Base-by-base conservation (phyloP, 2,888 invertebrate genomes). In the Papilio elwesi region DNA sequence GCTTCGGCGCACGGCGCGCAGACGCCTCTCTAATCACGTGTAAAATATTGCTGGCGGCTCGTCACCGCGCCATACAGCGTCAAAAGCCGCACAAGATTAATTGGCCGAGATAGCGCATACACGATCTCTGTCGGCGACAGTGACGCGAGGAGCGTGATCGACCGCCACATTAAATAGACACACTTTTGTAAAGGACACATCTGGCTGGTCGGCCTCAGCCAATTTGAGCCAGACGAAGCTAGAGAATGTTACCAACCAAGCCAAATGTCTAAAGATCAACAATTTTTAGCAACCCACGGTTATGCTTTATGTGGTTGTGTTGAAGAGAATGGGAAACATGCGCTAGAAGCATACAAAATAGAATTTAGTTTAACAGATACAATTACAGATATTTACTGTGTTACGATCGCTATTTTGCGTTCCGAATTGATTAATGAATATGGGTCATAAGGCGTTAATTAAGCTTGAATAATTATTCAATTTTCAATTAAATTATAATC, bases 1-100 rank as follows among this genome's bases (percentile, higher is more conserved):
- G 93, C 93, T 92, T n/a, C 92, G 91, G 91, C 90, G 91, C 92
- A 93, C 92, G 92, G 90, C 91, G 88, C 87, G 90, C 87, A 86
- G 83, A 81, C 85, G 82, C 87, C 83, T 86, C 87, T 92, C 92
- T 92, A 93, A 92, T 92, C 92, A 93, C 87, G 93, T 93, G 93
- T 92, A 92, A 93, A 92, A 92, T 93, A 93, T 93, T 90, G 86
- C 91, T 83, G 83, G 59, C 80, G 85, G 80, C 86, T 85, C 89
- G 89, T 91, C 91, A 92, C 89, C 83, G 85, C 74, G 84, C 85
- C 87, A 84, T 87, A 83, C 85, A 84, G 86, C 87, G 87, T 90
- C 91, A 90, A 88, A 89, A 88, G 82, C 83, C 80, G 70, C 75
- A 73, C 82, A 82, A 89, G 89, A 91, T 90, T 90, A 88, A 90